Evolutionary conservation across 2,888 invertebrate species (phyloP).

Genomic region (Cancer borealis): DNA sequence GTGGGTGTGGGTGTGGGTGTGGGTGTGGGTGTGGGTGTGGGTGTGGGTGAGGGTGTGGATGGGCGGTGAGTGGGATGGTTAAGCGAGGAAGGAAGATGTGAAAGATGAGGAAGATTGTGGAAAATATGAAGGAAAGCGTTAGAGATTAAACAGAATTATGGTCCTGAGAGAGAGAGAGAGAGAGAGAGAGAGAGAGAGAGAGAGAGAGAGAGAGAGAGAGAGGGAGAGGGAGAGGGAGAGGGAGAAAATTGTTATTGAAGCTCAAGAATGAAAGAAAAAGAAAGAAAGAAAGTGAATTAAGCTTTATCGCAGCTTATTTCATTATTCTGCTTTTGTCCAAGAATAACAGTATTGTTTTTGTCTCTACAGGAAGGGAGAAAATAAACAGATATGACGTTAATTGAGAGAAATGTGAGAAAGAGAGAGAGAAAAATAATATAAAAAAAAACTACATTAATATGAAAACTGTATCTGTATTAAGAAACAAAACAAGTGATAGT

Average conservation of each 20-base stretch:
- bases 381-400: too few species aligned
- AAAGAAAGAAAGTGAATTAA: too few species aligned
- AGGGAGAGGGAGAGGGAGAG: not conserved
- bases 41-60: not conserved
- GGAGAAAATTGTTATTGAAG: not conserved
- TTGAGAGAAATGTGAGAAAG: not conserved
- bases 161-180: slow-evolving; percentile 31
- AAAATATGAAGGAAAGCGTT: not conserved
- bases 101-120: slow-evolving; percentile 14
- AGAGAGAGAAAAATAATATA: not conserved
- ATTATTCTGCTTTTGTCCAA: too few species aligned
- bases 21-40: too few species aligned
- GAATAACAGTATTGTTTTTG: too few species aligned
- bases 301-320: too few species aligned
- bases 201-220: slow-evolving; percentile 36
- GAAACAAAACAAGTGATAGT: too few species aligned
- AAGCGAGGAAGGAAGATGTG: not conserved
- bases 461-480: too few species aligned
- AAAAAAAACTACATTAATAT: too few species aligned
- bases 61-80: not conserved
- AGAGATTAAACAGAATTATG: not conserved
- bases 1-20: not conserved
- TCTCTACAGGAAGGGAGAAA: too few species aligned
- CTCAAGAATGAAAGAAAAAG: not conserved
- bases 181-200: slow-evolving; percentile 40